These are phyloP conservation scores for Oplegnathus fasciatus DNA, from an alignment of 2,113 vertebrate species.

Conservation along the genomic window DNA sequence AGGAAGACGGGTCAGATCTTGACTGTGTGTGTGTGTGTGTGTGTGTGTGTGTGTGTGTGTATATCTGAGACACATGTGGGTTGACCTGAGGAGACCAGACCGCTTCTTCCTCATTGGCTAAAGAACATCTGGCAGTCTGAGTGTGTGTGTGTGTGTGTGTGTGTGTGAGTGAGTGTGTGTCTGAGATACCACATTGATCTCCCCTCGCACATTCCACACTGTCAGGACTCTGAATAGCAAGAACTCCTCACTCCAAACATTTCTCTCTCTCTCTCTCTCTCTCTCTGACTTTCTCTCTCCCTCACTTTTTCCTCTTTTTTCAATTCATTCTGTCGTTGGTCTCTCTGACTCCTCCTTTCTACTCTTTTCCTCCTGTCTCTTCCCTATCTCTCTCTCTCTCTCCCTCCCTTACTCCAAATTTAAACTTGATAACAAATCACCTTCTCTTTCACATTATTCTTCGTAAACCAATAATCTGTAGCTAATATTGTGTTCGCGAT, in stretches of 20 bases:
- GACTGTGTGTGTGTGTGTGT: slow-evolving; percentile 32
- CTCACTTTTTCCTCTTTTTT: slow-evolving; percentile 17
- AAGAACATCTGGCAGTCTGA: slow-evolving; percentile 80
- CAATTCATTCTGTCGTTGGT: not conserved
- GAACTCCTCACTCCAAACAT: slow-evolving; percentile 74
- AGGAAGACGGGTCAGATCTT: slow-evolving; percentile 36
- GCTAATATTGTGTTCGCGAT: not conserved
- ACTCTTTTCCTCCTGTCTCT: not conserved
- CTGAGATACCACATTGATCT: slow-evolving; percentile 79
- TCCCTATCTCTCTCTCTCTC: not conserved
- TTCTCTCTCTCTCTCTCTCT: slow-evolving; percentile 18
- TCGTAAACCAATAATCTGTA: not conserved
- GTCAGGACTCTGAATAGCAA: slow-evolving; percentile 77
- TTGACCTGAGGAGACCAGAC: slow-evolving; percentile 75
- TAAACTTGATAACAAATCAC: not conserved
- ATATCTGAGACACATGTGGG: slow-evolving; percentile 52
- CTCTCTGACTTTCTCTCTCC: not conserved
- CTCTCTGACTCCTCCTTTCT: not conserved
- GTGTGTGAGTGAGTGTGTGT: slow-evolving; percentile 47
- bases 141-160: slow-evolving; percentile 55
- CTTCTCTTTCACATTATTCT: not conserved
- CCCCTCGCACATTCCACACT: slow-evolving; percentile 78
- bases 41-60: slow-evolving; percentile 16
- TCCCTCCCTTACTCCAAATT: not conserved
- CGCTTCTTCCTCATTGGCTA: slow-evolving; percentile 72